Base-by-base conservation (phyloP, 2,797 vertebrate genomes). In the Apogon hyalosoma region DNA sequence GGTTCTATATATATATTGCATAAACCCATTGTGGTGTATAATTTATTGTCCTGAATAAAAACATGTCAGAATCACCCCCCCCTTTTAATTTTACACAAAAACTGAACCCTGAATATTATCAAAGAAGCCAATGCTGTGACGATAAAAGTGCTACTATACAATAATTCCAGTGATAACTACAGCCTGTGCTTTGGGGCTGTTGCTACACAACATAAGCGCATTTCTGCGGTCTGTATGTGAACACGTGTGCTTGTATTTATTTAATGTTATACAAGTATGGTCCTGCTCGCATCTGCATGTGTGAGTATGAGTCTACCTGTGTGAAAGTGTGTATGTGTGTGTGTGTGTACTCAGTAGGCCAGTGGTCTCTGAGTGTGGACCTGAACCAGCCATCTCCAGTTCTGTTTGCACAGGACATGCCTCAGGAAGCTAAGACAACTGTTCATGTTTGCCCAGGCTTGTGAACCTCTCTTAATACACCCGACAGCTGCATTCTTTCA, bases 371-470 rank as follows among this genome's bases (percentile, higher is more conserved):
- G 69, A 83, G 70, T 59, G 74, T 77, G 71, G 82, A 81, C 84
- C 79, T 77, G 70, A 83, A 93, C 82, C 92, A 82, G 89, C 79
- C 82, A 88, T 93, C 93, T 93, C 85, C 78, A 81, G 77, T 64
- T 80, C 60, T 94, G 88, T 95, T 97, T 96, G 93, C 93, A 92
- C 85, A 95, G 93, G 91, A 93, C 90, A 78, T 90, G 88, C 92
- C 92, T 92, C 83, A 92, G 85, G 93, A 95, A 94, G 92, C 93
- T 95, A 91, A 83, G 92, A 95, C 95, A 96, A 95, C 90, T 91
- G 88, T 51, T 72, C 83, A 18, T 91, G 90, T 95, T 94, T 95
- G 94, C 92, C 73, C 89, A 92, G 90, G 87, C 93, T 93, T 49
- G 61, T 88, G 64, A 81, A 76, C 48, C 68, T 84, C 82, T 87